A percentile compares a stretch with the other conserved stretches of the same genome.
Conservation (phyloP, 2,113 vertebrate species). For the Urocynchramus pylzowi region DNA sequence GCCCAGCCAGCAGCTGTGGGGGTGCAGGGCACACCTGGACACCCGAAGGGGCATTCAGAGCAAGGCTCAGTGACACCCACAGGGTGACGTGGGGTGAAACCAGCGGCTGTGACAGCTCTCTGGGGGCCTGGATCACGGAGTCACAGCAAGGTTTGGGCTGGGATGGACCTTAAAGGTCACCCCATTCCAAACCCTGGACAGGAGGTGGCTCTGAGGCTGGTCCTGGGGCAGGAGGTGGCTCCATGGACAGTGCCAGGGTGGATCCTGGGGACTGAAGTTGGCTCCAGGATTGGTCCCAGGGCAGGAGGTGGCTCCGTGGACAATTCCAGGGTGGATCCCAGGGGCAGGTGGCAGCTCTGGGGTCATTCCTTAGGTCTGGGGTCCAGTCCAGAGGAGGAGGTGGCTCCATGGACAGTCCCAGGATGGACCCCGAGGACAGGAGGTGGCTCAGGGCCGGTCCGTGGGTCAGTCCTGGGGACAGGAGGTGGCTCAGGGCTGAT, state of each 20-base stretch:
- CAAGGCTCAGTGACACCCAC: not conserved
- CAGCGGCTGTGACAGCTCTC: not conserved
- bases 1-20: not conserved
- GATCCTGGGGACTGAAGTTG: not conserved
- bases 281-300: not conserved
- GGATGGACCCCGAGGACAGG: fast-evolving
- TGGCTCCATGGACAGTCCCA: not conserved
- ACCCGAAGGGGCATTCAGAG: not conserved
- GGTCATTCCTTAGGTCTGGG: no score
- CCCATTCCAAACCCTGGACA: not conserved
- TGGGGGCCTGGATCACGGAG: fast-evolving
- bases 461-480: fast-evolving
- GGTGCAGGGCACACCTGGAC: not conserved
- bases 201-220: not conserved
- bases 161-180: not conserved
- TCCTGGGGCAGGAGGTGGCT: not conserved
- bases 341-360: not conserved
- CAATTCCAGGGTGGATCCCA: fast-evolving
- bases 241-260: not conserved
- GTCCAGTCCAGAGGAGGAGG: not conserved
- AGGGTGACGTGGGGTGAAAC: not conserved
- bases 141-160: not conserved
- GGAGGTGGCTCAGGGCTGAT: not conserved
- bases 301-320: not conserved
- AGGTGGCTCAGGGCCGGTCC: fast-evolving